phyloP scores from a whole-genome alignment of 2,888 invertebrate species.

The Polymixis flavicincta region DNA sequence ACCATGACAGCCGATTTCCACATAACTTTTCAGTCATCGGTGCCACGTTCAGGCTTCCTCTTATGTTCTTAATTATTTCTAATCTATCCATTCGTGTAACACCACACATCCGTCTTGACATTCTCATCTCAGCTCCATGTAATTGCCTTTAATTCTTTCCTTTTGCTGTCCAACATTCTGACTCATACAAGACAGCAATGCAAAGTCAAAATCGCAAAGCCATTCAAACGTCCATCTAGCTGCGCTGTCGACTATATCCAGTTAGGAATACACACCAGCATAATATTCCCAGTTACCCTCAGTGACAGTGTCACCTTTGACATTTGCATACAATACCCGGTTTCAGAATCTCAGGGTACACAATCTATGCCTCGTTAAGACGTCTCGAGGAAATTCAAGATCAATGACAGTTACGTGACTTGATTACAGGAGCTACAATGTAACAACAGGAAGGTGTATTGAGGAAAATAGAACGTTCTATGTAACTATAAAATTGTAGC shows the following conservation, averaged over 20 bases:
- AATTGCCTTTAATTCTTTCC: too few species aligned
- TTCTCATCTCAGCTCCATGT: too few species aligned
- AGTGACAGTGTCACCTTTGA: background rate
- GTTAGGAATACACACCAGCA: background rate
- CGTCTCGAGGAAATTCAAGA: constrained; percentile 51
- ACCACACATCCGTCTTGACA: too few species aligned
- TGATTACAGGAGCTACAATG: constrained; percentile 16
- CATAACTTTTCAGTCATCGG: too few species aligned
- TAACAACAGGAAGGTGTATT: constrained; percentile 33
- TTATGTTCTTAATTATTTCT: too few species aligned
- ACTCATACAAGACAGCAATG: background rate
- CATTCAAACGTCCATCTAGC: background rate
- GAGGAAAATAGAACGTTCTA: background rate
- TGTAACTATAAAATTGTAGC: constrained; percentile 23
- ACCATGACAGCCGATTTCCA: too few species aligned
- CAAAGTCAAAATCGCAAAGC: background rate
- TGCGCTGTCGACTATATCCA: background rate
- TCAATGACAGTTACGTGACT: constrained; percentile 59
- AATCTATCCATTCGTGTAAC: too few species aligned
- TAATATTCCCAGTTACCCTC: constrained; percentile 1
- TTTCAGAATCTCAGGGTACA: constrained; percentile 29
- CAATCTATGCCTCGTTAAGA: constrained; percentile 57
- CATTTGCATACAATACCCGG: constrained; percentile 41
- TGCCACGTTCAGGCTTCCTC: too few species aligned
- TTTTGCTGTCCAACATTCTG: too few species aligned